A percentile compares a stretch with the other conserved stretches of the same genome.
phyloP scores from a whole-genome alignment of 2,113 vertebrate species.

The Ailurus styani region DNA sequence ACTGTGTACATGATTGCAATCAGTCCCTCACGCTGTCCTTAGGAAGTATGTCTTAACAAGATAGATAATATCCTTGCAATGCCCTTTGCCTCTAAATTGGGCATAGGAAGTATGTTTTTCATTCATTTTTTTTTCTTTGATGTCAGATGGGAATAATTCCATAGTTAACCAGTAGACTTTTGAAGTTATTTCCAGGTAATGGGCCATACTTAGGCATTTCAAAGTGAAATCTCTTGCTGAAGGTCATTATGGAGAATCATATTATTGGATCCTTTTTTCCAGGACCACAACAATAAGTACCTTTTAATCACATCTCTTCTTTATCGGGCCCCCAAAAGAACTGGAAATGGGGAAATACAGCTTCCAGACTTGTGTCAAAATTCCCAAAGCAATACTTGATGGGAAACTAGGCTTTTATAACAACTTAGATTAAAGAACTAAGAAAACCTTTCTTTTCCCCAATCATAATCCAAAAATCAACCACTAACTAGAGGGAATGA shows the following conservation, averaged over 20 bases:
- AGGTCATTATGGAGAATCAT: not conserved
- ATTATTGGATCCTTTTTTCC: not conserved
- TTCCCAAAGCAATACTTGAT: not conserved
- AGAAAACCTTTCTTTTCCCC: not conserved
- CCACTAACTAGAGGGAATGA: not conserved
- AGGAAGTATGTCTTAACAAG: not conserved
- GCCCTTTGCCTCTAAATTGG: not conserved
- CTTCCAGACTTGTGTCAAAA: not conserved
- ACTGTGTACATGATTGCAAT: not conserved
- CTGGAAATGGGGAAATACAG: not conserved
- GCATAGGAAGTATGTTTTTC: not conserved
- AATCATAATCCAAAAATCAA: not conserved
- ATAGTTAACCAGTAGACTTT: not conserved
- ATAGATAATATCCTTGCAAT: not conserved
- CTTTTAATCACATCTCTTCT: not conserved
- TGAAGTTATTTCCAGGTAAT: not conserved
- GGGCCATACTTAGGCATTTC: not conserved
- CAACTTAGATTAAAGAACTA: not conserved
- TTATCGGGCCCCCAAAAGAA: not conserved
- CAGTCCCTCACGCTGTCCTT: too few relatives aligned
- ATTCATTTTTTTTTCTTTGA: not conserved
- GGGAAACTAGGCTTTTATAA: not conserved
- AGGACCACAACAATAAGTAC: not conserved
- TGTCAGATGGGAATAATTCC: not conserved
- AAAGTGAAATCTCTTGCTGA: not conserved